phyloP scores from a whole-genome alignment of 2,888 invertebrate genomes.

The Dynastes maya region DNA sequence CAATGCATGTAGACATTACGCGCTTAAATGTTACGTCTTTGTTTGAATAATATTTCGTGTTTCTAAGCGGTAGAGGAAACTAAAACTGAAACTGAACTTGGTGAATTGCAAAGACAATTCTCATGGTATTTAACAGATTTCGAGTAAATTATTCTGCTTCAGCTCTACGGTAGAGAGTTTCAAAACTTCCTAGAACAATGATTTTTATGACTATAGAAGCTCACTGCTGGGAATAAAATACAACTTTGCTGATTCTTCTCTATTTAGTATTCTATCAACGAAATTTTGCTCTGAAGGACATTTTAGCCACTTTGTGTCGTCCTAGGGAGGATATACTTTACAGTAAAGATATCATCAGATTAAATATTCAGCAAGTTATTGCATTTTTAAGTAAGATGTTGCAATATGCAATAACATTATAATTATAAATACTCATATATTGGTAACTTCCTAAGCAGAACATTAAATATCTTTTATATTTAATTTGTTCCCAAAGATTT shows the following conservation, averaged over 20 bases:
- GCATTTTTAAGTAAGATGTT: no score
- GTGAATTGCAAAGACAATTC: constrained; percentile 64
- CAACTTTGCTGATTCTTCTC: constrained; percentile 40
- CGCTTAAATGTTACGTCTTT: constrained; percentile 26
- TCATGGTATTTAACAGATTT: constrained; percentile 67
- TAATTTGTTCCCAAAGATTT: no score
- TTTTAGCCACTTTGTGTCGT: constrained; percentile 4
- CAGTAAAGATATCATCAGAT: neutral
- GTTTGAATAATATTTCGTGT: constrained; percentile 36
- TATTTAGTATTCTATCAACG: constrained; percentile 37
- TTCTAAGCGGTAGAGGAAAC: constrained; percentile 24
- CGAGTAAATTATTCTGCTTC: constrained; percentile 64
- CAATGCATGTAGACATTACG: constrained; percentile 6
- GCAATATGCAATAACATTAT: no score
- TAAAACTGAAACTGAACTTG: constrained; percentile 57
- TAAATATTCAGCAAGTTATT: no score
- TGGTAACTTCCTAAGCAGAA: no score
- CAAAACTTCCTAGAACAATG: constrained; percentile 65
- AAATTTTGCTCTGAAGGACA: constrained; percentile 2
- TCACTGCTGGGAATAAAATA: constrained; percentile 37
- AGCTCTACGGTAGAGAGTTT: constrained; percentile 58
- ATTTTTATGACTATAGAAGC: constrained; percentile 66
- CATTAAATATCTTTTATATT: no score
- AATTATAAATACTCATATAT: no score
- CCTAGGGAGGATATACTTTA: neutral